Evolutionary conservation across 2,113 vertebrate genomes (phyloP).

Genomic region (Urocolius indicus): DNA sequence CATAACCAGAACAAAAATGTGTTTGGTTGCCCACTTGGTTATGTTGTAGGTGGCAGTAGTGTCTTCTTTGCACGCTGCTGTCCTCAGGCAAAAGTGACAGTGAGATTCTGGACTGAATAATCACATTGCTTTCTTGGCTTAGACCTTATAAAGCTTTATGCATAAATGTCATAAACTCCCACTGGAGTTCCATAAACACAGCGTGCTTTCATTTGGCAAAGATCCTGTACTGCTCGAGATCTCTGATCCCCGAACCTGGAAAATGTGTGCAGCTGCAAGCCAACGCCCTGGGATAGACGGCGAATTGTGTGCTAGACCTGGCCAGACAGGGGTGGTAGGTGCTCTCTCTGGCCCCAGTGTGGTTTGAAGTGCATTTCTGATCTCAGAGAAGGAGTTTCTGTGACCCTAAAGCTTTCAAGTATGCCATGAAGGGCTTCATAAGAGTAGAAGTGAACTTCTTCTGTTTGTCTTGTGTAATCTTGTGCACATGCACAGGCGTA

Average conservation of each 20-base stretch:
- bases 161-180: constrained; percentile 9
- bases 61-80: background rate
- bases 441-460: background rate
- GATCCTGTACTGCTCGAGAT: background rate
- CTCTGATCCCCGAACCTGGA: background rate
- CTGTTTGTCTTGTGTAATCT: background rate
- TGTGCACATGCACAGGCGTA: background rate
- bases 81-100: background rate
- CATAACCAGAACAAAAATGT: background rate
- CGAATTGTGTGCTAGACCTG: background rate
- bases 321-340: background rate
- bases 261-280: background rate
- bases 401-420: background rate
- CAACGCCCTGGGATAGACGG: background rate
- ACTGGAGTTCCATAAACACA: background rate
- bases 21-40: background rate
- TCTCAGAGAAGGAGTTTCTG: background rate
- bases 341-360: background rate
- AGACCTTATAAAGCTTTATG: background rate
- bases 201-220: background rate
- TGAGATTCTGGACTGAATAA: constrained; percentile 19
- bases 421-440: background rate
- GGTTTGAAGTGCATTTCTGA: background rate
- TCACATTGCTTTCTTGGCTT: background rate
- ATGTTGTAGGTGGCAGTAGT: background rate